Evolutionary conservation across 2,113 vertebrate species (phyloP), one percentile per base, ranked within the genome.

Genomic region (Sardina pilchardus): DNA sequence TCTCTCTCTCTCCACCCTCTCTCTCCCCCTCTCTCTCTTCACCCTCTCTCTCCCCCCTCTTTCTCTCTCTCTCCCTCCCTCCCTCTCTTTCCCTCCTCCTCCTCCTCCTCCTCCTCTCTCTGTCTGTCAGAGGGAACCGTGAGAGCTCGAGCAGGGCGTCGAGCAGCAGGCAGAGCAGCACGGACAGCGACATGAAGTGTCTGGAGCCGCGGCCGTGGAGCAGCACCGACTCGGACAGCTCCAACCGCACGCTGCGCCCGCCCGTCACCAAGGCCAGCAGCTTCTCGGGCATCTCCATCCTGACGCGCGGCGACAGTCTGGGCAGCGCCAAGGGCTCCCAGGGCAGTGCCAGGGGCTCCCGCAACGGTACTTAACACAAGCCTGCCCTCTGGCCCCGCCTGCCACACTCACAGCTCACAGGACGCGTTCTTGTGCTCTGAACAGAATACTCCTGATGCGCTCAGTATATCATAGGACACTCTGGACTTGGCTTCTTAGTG

Each of bases 201-300:
- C 94, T 98, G 95, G 98, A 99, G 89, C 98, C 98, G 0, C 96
- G 98, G 81, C 98, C 98, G 0, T 99, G 98, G 98, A 99, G 98
- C 94, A 99, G 98, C 95, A 99, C 98, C 0, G 98, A 99, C 86
- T 99, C 98, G 0, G 98, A 99, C 1, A 98, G 97, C 92, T 99
- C 98, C 83, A 93, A 94, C 91, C 97, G 97, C 86, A 97, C 84
- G 71, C 95, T 98, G 90, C 91, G 98, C 50, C 98, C 98, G 0
- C 98, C 98, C 0, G 98, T 99, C 88, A 99, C 98, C 87, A 99
- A 99, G 93, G 98, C 98, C 94, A 99, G 98, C 96, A 99, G 98
- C 94, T 99, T 99, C 95, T 99, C 98, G 0, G 98, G 98, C 82
- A 99, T 99, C 94, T 99, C 98, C 93, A 99, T 99, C 92, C 96